phyloP scores from a whole-genome alignment of 2,888 invertebrate genomes.

The Ochropacha duplaris region DNA sequence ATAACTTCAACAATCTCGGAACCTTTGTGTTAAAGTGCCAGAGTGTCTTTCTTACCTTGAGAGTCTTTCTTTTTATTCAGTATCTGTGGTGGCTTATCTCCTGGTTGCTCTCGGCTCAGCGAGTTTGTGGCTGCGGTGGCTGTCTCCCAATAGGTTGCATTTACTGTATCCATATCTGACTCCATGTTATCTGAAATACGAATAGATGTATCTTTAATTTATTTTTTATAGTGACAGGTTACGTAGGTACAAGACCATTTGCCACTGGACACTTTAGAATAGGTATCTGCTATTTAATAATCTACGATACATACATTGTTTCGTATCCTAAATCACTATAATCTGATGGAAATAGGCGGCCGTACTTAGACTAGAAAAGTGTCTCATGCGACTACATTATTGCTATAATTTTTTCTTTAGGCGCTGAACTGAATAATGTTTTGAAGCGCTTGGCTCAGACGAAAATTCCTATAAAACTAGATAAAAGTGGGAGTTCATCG shows the following conservation, averaged over 20 bases:
- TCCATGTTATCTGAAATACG: constrained; percentile 55
- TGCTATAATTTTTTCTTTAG: not conserved
- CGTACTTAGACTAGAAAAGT: not conserved
- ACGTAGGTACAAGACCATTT: too few relatives aligned
- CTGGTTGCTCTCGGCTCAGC: constrained; percentile 18
- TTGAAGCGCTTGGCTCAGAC: not conserved
- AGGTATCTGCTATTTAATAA: too few relatives aligned
- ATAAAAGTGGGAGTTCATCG: not conserved
- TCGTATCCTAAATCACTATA: too few relatives aligned
- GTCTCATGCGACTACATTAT: not conserved
- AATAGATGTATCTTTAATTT: not conserved
- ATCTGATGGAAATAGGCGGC: not conserved
- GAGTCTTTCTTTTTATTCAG: constrained; percentile 2
- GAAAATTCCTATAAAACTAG: too few relatives aligned
- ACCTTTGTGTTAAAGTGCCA: not conserved
- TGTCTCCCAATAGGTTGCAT: constrained; percentile 57
- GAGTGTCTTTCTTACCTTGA: constrained; percentile 11
- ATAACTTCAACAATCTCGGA: not conserved
- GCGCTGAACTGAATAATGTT: not conserved
- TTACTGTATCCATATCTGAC: constrained; percentile 34
- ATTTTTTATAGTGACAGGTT: not conserved
- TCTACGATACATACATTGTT: too few relatives aligned
- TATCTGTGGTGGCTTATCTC: constrained; percentile 13
- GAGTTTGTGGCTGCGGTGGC: constrained; percentile 38
- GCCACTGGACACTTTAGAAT: too few relatives aligned